A percentile compares a stretch with the other conserved stretches of the same genome.
These are phyloP conservation scores for Dallia pectoralis DNA, from an alignment of 2,797 vertebrate genomes.

Conservation along the genomic window DNA sequence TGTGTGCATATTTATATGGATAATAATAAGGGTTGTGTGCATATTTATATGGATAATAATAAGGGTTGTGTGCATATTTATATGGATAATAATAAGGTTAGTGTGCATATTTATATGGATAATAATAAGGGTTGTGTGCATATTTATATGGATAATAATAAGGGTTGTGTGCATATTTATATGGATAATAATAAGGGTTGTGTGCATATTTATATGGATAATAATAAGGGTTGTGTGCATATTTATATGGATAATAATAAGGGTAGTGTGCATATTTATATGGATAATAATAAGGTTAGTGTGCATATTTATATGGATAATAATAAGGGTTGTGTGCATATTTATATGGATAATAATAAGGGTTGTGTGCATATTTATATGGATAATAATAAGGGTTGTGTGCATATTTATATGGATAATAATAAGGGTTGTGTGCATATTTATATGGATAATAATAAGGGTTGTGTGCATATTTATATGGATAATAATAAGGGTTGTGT, in stretches of 20 bases:
- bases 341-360: background rate
- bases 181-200: background rate
- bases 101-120: constrained; percentile 15
- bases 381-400: background rate
- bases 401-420: constrained; percentile 21
- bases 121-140: background rate
- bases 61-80: constrained; percentile 2
- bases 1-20: constrained; percentile 14
- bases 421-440: background rate
- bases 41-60: constrained; percentile 25
- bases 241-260: constrained; percentile 1
- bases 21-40: background rate
- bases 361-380: constrained; percentile 5
- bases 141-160: constrained; percentile 21
- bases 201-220: constrained; percentile 19
- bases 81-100: background rate
- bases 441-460: background rate
- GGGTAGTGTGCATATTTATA: constrained; percentile 2
- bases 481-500: background rate
- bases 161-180: constrained; percentile 2
- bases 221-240: background rate
- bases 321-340: background rate
- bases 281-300: background rate
- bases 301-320: constrained; percentile 22
- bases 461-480: constrained; percentile 7